phyloP scores from a whole-genome alignment of 2,888 invertebrate genomes.

The Pachymerium ferrugineum region DNA sequence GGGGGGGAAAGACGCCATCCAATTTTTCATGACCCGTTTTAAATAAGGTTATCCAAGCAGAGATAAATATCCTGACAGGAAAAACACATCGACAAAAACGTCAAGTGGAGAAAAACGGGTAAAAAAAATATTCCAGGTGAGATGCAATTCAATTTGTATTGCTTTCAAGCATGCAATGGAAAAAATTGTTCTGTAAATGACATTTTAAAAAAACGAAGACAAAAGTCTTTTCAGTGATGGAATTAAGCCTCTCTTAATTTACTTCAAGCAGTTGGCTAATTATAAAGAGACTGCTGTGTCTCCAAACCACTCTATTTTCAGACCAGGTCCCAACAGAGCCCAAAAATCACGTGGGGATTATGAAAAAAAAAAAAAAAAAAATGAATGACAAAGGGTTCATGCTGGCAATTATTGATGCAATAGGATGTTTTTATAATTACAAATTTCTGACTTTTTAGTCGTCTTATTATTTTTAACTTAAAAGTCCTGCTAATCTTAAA shows the following conservation, averaged over 20 bases:
- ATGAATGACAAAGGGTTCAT: not conserved
- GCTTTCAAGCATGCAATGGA: not conserved
- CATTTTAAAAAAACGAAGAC: too few species aligned
- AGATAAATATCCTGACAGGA: conserved; percentile 9
- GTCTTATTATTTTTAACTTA: too few species aligned
- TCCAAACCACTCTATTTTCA: conserved; percentile 11
- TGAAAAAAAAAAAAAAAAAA: not conserved
- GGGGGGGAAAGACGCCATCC: too few species aligned
- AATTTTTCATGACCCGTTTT: not conserved
- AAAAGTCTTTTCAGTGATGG: too few species aligned
- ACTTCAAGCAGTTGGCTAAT: not conserved
- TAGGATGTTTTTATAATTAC: too few species aligned
- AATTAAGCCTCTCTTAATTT: not conserved
- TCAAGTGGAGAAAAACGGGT: not conserved
- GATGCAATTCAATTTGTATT: not conserved
- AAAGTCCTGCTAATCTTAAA: too few species aligned
- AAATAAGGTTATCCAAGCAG: conserved; percentile 22
- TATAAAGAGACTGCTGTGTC: not conserved
- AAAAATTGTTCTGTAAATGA: not conserved
- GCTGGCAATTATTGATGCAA: too few species aligned
- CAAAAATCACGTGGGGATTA: not conserved
- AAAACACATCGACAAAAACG: not conserved
- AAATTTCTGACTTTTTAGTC: too few species aligned
- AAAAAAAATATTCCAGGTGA: not conserved
- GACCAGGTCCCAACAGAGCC: not conserved